Evolutionary conservation across 2,888 invertebrate genomes (phyloP).

Genomic region (Odiellus spinosus): DNA sequence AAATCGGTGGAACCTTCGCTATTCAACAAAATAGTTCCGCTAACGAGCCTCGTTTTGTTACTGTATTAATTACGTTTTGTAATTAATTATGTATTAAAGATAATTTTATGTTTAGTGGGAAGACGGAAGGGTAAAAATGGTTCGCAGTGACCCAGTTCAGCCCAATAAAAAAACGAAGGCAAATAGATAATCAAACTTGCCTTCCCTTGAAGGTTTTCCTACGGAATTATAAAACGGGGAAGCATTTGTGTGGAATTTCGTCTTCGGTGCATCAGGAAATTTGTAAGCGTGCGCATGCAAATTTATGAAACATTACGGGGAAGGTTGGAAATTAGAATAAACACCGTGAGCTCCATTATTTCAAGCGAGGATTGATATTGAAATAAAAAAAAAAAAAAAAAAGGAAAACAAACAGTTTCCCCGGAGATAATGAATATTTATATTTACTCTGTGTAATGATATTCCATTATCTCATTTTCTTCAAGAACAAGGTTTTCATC

Average conservation of each 20-base stretch:
- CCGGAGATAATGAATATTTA: background rate
- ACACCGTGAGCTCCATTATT: no score
- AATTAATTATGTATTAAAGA: no score
- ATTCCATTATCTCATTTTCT: conserved; percentile 72
- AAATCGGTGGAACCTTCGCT: conserved; percentile 39
- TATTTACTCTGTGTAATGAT: conserved; percentile 44
- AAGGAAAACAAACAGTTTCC: background rate
- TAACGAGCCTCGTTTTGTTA: conserved; percentile 32
- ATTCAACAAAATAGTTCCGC: conserved; percentile 39
- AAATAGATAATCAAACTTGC: background rate
- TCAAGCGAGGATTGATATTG: background rate
- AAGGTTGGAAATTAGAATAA: no score
- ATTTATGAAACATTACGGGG: no score
- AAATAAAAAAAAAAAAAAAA: background rate
- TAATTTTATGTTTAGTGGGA: no score
- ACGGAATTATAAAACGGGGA: no score
- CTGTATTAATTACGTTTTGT: conserved; percentile 25
- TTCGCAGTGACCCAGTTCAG: no score
- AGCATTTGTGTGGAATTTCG: no score
- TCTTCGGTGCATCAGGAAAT: no score
- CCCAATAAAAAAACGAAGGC: conserved; percentile 1
- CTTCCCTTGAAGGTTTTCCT: background rate
- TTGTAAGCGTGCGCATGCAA: no score
- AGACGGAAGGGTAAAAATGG: no score
- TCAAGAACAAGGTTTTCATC: conserved; percentile 47